These are phyloP conservation scores for Notothenia rossii DNA, from an alignment of 2,113 vertebrate species.

Conservation along the genomic window DNA sequence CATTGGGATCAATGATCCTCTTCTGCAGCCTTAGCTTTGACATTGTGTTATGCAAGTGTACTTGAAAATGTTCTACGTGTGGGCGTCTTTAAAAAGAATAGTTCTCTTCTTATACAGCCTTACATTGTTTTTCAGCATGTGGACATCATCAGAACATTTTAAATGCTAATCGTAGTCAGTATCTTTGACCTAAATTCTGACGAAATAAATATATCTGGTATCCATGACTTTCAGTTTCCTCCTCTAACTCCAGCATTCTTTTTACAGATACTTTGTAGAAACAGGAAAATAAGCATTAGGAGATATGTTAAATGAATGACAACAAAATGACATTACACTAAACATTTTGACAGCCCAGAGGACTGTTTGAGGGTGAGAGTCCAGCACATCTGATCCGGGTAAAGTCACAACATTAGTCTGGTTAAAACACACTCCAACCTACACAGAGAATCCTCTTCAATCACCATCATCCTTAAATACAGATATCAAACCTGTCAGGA, in stretches of 20 bases:
- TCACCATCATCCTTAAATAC: constrained; percentile 40
- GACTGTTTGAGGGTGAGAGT: constrained; percentile 41
- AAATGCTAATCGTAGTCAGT: constrained; percentile 23
- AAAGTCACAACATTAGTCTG: constrained; percentile 47
- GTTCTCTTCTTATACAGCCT: background rate
- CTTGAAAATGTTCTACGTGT: constrained; percentile 7
- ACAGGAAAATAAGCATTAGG: constrained; percentile 34
- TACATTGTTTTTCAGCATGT: constrained; percentile 4
- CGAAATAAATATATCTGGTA: constrained; percentile 12
- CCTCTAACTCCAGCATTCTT: constrained; percentile 21
- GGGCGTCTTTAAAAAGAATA: constrained; percentile 21
- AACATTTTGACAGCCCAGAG: constrained; percentile 56
- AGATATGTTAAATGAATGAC: constrained; percentile 55
- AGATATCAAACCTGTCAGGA: constrained; percentile 21
- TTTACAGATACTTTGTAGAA: constrained; percentile 39
- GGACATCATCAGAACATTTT: constrained; percentile 31
- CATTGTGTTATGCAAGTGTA: background rate
- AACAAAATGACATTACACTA: constrained; percentile 67
- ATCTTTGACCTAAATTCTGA: constrained; percentile 15
- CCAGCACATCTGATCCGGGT: constrained; percentile 29
- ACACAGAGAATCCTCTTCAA: constrained; percentile 30
- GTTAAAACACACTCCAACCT: constrained; percentile 33
- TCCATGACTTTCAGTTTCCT: background rate
- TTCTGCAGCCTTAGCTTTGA: constrained; percentile 24
- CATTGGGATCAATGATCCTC: constrained; percentile 12